A percentile compares a stretch with the other conserved stretches of the same genome.
These are phyloP conservation scores for Horisme vitalbata DNA, from an alignment of 2,888 invertebrate species.

Conservation along the genomic window DNA sequence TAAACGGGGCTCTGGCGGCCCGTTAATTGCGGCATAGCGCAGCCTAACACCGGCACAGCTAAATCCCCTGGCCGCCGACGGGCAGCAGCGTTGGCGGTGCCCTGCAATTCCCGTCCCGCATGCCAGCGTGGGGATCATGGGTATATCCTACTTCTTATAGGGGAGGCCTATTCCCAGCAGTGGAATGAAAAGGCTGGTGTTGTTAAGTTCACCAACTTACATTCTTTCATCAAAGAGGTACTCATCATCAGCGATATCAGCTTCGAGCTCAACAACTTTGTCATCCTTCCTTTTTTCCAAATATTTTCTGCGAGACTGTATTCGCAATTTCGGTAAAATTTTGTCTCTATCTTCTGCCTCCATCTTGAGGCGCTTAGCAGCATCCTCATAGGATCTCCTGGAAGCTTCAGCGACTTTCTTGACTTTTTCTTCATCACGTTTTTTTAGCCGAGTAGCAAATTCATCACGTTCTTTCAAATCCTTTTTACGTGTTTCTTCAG, in stretches of 20 bases:
- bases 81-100: too few relatives aligned
- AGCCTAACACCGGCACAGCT: too few relatives aligned
- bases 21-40: too few relatives aligned
- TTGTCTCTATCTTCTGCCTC: slow-evolving; percentile 94
- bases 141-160: too few relatives aligned
- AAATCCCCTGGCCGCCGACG: too few relatives aligned
- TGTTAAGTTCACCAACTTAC: slow-evolving; percentile 79
- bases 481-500: slow-evolving; percentile 89
- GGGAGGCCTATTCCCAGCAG: too few relatives aligned
- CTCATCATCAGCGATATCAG: slow-evolving; percentile 97
- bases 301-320: slow-evolving; percentile 96
- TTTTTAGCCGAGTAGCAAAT: slow-evolving; percentile 93
- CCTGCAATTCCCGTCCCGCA: too few relatives aligned
- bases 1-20: too few relatives aligned
- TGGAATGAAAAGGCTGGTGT: too few relatives aligned
- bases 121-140: too few relatives aligned
- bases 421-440: slow-evolving; percentile 94
- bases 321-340: slow-evolving; percentile 92
- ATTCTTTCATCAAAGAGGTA: slow-evolving; percentile 94
- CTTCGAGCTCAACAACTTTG: slow-evolving; percentile 97
- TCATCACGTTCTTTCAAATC: slow-evolving; percentile 97
- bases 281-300: slow-evolving; percentile 98
- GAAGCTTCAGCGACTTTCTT: slow-evolving; percentile 89
- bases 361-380: slow-evolving; percentile 93
- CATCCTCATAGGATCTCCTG: slow-evolving; percentile 91